These are phyloP conservation scores for Scaptomyza pallida DNA, from an alignment of 1,140 invertebrate genomes.

Conservation along the genomic window DNA sequence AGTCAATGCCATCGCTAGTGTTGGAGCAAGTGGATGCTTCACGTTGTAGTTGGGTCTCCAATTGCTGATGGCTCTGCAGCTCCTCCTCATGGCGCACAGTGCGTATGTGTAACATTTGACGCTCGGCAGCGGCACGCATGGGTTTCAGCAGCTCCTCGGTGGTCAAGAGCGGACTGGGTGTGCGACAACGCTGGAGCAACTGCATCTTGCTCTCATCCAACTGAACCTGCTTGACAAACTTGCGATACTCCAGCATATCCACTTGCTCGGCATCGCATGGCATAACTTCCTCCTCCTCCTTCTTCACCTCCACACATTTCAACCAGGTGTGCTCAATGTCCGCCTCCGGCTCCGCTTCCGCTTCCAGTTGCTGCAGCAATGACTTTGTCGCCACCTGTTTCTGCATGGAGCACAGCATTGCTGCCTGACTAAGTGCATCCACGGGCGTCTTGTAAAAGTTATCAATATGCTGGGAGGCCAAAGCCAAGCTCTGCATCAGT, in stretches of 20 bases:
- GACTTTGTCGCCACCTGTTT: constrained; percentile 46
- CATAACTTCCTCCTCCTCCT: background rate
- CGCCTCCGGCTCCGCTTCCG: constrained; percentile 46
- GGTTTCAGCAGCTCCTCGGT: constrained; percentile 72
- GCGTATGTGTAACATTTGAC: constrained; percentile 59
- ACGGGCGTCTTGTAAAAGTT: constrained; percentile 73
- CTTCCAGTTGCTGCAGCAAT: constrained; percentile 48
- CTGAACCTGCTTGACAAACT: constrained; percentile 64
- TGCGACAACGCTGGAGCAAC: constrained; percentile 54
- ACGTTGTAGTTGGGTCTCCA: constrained; percentile 34
- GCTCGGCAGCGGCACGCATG: constrained; percentile 66
- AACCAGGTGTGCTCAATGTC: constrained; percentile 57
- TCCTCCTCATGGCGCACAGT: constrained; percentile 71
- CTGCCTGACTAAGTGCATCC: constrained; percentile 53
- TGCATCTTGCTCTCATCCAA: constrained; percentile 60
- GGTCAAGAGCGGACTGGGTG: constrained; percentile 66
- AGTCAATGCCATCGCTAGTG: constrained; percentile 79
- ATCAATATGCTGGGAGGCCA: constrained; percentile 65
- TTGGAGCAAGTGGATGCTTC: constrained; percentile 73
- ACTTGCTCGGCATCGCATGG: constrained; percentile 16
- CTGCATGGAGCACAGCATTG: constrained; percentile 36
- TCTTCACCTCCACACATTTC: background rate
- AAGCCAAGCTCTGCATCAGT: constrained; percentile 64
- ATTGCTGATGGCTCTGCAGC: constrained; percentile 36
- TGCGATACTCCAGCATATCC: constrained; percentile 61